Evolutionary conservation across 2,113 vertebrate species (phyloP).

Genomic region (Lagopus leucura): DNA sequence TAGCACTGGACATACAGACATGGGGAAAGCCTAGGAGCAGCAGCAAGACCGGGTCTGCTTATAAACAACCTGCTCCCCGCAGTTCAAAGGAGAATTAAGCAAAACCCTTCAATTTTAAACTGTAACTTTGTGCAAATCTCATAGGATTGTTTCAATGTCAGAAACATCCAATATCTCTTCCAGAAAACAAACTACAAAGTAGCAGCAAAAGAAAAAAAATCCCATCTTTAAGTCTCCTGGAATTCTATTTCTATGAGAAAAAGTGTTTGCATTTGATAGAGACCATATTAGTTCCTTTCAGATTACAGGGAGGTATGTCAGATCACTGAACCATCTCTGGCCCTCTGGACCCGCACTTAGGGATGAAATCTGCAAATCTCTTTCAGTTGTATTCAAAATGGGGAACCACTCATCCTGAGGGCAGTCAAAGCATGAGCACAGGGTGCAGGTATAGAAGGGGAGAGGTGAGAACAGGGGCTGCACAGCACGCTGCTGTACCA

Average conservation of each 20-base stretch:
- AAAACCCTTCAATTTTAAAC: not conserved
- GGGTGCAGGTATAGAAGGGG: not conserved
- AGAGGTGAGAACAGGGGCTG: not conserved
- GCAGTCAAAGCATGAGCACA: not conserved
- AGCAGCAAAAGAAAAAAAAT: not conserved
- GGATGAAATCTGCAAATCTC: not conserved
- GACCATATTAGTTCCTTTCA: not conserved
- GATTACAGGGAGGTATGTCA: not conserved
- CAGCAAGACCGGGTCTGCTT: not conserved
- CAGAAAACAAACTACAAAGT: not conserved
- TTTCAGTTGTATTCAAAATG: not conserved
- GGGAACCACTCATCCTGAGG: not conserved
- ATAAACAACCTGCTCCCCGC: not conserved
- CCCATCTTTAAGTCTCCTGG: not conserved
- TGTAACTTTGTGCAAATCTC: not conserved
- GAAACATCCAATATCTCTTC: not conserved
- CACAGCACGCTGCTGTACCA: not conserved
- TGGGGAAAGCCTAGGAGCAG: not conserved
- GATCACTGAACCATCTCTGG: not conserved
- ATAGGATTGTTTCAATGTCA: not conserved
- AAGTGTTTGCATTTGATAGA: fast-evolving
- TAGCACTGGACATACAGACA: not conserved
- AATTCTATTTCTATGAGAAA: not conserved
- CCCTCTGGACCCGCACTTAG: not conserved
- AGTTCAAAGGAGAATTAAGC: not conserved